phyloP scores from a whole-genome alignment of 2,113 vertebrate species.

The Speoplatyrhinus poulsoni region DNA sequence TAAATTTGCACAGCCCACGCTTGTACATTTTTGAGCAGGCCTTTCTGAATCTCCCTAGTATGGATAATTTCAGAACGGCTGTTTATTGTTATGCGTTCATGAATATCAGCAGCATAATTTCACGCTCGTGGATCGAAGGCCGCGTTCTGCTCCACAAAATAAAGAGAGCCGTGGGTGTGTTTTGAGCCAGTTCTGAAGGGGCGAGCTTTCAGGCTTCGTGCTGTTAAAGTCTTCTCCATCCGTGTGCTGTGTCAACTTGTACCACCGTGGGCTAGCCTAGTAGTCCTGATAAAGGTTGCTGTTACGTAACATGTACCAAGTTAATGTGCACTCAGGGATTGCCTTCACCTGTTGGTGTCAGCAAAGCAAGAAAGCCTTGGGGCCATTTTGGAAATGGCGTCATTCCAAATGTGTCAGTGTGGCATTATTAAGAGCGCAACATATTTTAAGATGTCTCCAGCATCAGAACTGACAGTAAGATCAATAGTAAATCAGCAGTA shows the following conservation, averaged over 20 bases:
- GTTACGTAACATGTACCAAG: slow-evolving; percentile 17
- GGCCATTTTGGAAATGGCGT: slow-evolving; percentile 30
- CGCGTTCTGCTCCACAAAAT: slow-evolving; percentile 2
- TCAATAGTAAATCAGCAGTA: slow-evolving; percentile 38
- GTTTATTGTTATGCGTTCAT: slow-evolving; percentile 8
- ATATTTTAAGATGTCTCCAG: not conserved
- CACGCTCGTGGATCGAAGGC: slow-evolving; percentile 6
- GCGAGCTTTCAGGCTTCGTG: not conserved
- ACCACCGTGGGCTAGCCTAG: not conserved
- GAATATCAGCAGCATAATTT: slow-evolving; percentile 21
- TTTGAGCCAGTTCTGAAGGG: slow-evolving; percentile 3
- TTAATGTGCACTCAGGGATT: slow-evolving; percentile 27
- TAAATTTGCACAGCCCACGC: not conserved
- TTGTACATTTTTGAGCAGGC: not conserved
- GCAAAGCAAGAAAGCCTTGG: slow-evolving; percentile 15
- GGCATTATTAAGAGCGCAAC: slow-evolving; percentile 3
- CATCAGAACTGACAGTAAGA: not conserved
- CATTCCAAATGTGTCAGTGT: slow-evolving; percentile 15
- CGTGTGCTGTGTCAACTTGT: slow-evolving; percentile 4
- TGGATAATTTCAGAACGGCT: not conserved
- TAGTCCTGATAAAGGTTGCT: not conserved
- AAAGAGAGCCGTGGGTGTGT: slow-evolving; percentile 1
- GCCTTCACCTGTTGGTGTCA: slow-evolving; percentile 15
- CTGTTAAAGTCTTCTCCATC: not conserved
- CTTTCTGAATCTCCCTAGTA: not conserved